Percentiles rank a stretch among this genome's conserved stretches.
Evolutionary conservation across 2,113 vertebrate species (phyloP).

Genomic region (Pedetes capensis): DNA sequence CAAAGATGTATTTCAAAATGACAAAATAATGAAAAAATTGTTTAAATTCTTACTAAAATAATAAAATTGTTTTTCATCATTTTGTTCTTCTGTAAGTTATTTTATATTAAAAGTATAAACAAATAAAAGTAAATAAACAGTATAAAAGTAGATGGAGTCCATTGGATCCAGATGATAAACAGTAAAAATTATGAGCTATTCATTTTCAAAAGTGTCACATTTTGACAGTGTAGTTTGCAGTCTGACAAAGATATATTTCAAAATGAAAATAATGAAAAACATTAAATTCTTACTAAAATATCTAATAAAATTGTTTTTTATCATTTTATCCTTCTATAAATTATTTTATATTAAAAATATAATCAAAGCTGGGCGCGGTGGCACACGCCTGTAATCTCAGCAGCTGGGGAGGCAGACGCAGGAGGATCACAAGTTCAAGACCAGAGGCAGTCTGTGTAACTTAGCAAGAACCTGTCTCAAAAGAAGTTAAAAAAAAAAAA

Average conservation of each 20-base stretch:
- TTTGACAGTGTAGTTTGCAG: neutral
- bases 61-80: neutral
- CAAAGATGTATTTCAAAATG: neutral
- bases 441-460: no score
- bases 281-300: conserved; percentile 6
- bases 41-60: neutral
- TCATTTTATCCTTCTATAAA: neutral
- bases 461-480: no score
- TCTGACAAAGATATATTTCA: neutral
- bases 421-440: no score
- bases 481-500: no score
- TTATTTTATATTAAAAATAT: conserved; percentile 35
- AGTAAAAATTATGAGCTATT: neutral
- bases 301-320: neutral
- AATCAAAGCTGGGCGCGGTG: no score
- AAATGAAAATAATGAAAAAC: neutral
- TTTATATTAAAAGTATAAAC: conserved; percentile 22
- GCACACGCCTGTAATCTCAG: no score
- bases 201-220: conserved; percentile 13
- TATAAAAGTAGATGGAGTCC: neutral
- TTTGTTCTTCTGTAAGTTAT: conserved; percentile 32
- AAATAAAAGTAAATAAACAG: conserved; percentile 27
- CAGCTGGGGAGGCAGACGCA: no score
- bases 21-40: neutral
- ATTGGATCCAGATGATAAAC: neutral